Evolutionary conservation across 1,140 invertebrate genomes (phyloP).

Genomic region (Sesamia nonagrioides): DNA sequence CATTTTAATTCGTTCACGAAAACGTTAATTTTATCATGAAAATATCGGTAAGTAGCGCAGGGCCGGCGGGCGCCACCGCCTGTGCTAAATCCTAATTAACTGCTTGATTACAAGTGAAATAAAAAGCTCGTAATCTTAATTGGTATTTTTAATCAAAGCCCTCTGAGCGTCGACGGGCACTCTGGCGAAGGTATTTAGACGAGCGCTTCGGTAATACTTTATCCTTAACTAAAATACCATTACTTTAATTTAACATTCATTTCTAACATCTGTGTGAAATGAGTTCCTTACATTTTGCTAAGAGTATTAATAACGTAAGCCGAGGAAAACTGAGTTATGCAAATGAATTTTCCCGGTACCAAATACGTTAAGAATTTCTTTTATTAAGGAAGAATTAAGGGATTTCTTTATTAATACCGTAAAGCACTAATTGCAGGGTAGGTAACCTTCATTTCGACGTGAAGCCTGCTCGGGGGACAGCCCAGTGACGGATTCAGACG

Average conservation of each 20-base stretch:
- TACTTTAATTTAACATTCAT: conserved; percentile 32
- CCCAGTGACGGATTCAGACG: conserved; percentile 64
- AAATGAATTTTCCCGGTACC: conserved; percentile 64
- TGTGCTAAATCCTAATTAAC: conserved; percentile 79
- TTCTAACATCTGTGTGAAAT: conserved; percentile 35
- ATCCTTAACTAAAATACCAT: conserved; percentile 37
- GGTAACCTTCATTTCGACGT: conserved; percentile 72
- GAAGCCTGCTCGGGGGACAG: conserved; percentile 59
- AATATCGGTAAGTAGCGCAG: conserved; percentile 37
- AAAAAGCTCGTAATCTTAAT: conserved; percentile 81
- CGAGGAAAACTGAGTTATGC: conserved; percentile 60
- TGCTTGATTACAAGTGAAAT: conserved; percentile 78
- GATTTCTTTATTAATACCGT: conserved; percentile 77
- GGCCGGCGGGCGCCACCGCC: conserved; percentile 47
- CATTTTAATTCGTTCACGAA: conserved; percentile 43
- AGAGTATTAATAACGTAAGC: conserved; percentile 45
- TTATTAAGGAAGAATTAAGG: conserved; percentile 73
- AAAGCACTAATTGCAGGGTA: conserved; percentile 76
- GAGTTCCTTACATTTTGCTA: conserved; percentile 17
- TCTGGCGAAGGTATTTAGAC: conserved; percentile 55
- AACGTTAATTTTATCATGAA: conserved; percentile 49
- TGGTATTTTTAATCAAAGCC: conserved; percentile 76
- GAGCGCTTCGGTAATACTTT: conserved; percentile 51
- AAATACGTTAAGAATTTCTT: conserved; percentile 68
- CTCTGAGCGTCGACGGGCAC: conserved; percentile 43